Evolutionary conservation across 2,797 vertebrate species (phyloP), one percentile per base, ranked within the genome.

Genomic region (Xiphorhynchus erythropygius): DNA sequence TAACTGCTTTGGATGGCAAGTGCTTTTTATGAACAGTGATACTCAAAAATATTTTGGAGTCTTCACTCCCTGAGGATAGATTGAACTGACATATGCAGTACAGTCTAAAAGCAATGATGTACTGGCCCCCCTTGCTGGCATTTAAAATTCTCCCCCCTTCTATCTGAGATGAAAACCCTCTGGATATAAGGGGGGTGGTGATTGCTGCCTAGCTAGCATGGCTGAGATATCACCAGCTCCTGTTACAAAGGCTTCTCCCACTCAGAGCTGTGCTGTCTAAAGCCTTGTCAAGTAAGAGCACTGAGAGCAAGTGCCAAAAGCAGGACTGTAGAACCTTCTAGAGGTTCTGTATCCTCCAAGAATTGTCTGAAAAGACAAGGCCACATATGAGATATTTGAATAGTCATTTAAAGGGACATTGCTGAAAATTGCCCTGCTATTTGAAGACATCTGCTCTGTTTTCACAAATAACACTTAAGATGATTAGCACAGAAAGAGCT

Each of bases 231-330:
- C 93, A 46, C 92, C 92, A 90, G 94, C 84, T 94, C 87, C 63
- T 94, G 67, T 97, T 97, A 95, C 96, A 96, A 96, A 96, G 92
- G 74, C 57, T 90, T 92, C 64, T 95, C 86, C 84, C 75, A 80
- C 86, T 91, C 89, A 57, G 47, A 85, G 76, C 59, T 87, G 42
- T 89, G 89, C 82, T 82, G 76, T 30, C 74, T 71, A 57, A 87
- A 91, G 75, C 76, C 73, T 89, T 7, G 1, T 68, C 80, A 46
- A 87, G 69, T 85, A 78, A 85, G 56, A 91, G 64, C 63, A 42
- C 44, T 13, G 46, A 50, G 27, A 87, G 17, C 82, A 93, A 94
- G 68, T 90, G 92, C 89, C 90, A 85, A 74, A 86, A 77, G 85
- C 91, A 93, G 89, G 60, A 77, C 91, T 87, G 59, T 74, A 80